Evolutionary conservation across 2,113 vertebrate genomes (phyloP).

Genomic region (Stegastes partitus): DNA sequence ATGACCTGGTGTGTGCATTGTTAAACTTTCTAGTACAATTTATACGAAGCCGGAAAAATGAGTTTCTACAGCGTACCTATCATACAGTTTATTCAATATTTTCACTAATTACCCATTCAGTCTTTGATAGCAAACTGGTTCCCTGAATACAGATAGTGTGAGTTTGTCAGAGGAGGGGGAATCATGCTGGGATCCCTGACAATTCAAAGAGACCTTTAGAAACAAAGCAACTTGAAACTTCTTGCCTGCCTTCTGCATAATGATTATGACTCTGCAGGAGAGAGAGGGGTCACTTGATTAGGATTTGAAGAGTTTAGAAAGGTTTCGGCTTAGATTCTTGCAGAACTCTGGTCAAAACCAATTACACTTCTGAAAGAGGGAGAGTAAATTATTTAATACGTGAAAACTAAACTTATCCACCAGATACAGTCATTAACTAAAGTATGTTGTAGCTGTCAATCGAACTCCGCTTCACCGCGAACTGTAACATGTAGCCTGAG

Average conservation of each 20-base stretch:
- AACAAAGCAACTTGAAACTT: slow-evolving; percentile 9
- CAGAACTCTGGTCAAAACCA: neutral
- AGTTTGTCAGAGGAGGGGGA: slow-evolving; percentile 22
- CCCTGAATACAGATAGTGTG: neutral
- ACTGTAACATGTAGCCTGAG: too few species aligned
- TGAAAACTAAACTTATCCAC: too few species aligned
- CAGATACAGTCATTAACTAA: too few species aligned
- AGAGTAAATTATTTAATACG: neutral
- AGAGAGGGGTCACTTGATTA: neutral
- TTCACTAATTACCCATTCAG: slow-evolving; percentile 29
- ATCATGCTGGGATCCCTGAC: slow-evolving; percentile 9
- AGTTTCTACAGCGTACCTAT: neutral
- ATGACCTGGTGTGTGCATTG: slow-evolving; percentile 38
- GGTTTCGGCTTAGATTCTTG: slow-evolving; percentile 8
- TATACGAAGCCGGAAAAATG: neutral
- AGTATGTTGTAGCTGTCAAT: too few species aligned
- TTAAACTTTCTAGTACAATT: slow-evolving; percentile 15
- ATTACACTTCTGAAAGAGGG: neutral
- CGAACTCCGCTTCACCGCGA: too few species aligned
- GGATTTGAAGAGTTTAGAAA: neutral
- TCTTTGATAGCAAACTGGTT: slow-evolving; percentile 10
- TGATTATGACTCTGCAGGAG: slow-evolving; percentile 5
- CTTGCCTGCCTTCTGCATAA: slow-evolving; percentile 22
- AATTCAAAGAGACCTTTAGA: slow-evolving; percentile 44
- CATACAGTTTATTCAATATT: neutral